Conservation (phyloP, 2,113 vertebrate species). For the Ptilonorhynchus violaceus region DNA sequence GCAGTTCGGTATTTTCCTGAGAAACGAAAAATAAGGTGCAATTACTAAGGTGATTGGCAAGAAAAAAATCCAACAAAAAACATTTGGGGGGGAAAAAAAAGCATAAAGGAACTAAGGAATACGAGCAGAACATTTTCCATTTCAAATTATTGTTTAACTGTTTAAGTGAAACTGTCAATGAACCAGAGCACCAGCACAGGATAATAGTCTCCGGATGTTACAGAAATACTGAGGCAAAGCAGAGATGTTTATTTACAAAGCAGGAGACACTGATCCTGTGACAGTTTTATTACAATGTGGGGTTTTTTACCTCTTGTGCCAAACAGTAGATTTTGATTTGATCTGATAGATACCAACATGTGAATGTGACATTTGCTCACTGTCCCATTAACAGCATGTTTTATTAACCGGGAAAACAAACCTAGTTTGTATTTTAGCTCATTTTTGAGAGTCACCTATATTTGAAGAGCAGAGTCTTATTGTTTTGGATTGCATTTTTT, state of each 20-base stretch:
- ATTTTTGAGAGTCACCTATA: background rate
- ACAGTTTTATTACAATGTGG: constrained; percentile 50
- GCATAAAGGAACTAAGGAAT: background rate
- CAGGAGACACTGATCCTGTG: constrained; percentile 59
- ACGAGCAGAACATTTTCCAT: background rate
- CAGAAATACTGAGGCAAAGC: constrained; percentile 52
- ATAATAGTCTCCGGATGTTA: constrained; percentile 61
- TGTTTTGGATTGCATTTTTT: background rate
- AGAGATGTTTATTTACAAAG: constrained; percentile 66
- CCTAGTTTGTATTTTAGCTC: background rate
- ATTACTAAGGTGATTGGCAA: background rate
- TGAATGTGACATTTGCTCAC: constrained; percentile 15
- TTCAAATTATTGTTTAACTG: constrained; percentile 39
- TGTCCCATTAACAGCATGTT: background rate
- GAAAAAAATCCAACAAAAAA: background rate
- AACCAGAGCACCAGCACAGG: constrained; percentile 65
- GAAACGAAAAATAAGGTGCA: background rate
- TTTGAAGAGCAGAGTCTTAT: background rate
- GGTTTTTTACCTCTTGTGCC: constrained; percentile 44
- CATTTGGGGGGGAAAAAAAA: rapidly evolving
- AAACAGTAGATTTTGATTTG: constrained; percentile 60
- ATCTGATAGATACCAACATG: constrained; percentile 31
- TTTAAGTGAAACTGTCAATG: constrained; percentile 59
- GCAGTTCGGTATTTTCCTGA: constrained; percentile 86
- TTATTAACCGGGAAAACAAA: constrained; percentile 11